Evolutionary conservation across 2,797 vertebrate species (phyloP).

Genomic region (Rhyacichthys aspro): DNA sequence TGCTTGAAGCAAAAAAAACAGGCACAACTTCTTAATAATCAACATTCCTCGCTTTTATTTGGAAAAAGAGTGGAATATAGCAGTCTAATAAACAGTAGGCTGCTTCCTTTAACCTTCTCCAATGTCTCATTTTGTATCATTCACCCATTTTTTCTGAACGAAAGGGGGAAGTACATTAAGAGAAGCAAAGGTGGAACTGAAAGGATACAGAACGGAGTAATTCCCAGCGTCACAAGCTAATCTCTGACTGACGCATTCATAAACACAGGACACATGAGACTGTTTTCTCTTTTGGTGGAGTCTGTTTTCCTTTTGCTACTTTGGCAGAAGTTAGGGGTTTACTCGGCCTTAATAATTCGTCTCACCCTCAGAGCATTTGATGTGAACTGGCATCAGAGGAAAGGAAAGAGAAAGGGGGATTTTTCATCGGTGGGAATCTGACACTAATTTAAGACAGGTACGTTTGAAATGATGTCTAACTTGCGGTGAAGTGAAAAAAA

Average conservation of each 20-base stretch:
- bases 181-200: no score
- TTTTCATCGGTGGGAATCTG: conserved; percentile 13
- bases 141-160: no score
- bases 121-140: no score
- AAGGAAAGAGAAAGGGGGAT: background rate
- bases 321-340: conserved; percentile 14
- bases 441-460: conserved; percentile 8
- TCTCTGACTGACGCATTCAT: conserved; percentile 47
- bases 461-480: conserved; percentile 8
- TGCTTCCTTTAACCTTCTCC: conserved; percentile 34
- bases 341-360: background rate
- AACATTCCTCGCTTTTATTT: conserved; percentile 7
- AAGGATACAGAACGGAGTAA: conserved; percentile 5
- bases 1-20: conserved; percentile 47
- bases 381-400: conserved; percentile 11
- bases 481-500: background rate
- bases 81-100: conserved; percentile 46
- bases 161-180: no score
- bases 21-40: conserved; percentile 17
- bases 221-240: conserved; percentile 43
- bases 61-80: conserved; percentile 19
- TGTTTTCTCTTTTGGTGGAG: conserved; percentile 45
- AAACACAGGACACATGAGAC: conserved; percentile 39
- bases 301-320: conserved; percentile 29
- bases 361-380: conserved; percentile 1